Percentiles rank a stretch among this genome's conserved stretches.
phyloP scores from a whole-genome alignment of 2,113 vertebrate genomes.

The Regulus satrapa region DNA sequence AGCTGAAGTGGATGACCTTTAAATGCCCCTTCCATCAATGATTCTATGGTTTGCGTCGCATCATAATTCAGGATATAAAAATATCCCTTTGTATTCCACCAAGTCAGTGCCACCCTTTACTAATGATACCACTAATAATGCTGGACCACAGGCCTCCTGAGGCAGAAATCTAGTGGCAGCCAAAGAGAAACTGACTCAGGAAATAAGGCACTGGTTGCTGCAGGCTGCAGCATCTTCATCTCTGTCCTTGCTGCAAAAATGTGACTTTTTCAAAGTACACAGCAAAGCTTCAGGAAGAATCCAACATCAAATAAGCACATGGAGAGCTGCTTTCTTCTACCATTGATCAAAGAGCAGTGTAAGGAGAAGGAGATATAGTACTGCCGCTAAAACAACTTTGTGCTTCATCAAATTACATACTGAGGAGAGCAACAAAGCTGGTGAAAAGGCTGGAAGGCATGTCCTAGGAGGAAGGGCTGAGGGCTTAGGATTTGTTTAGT shows the following conservation, averaged over 20 bases:
- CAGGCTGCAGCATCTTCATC: background rate
- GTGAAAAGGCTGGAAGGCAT: background rate
- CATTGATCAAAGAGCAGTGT: background rate
- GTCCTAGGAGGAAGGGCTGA: background rate
- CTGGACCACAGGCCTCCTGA: background rate
- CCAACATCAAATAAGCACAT: background rate
- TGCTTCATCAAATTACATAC: background rate
- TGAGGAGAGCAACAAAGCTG: background rate
- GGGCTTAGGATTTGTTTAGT: background rate
- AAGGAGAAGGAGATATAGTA: background rate
- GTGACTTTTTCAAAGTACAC: background rate
- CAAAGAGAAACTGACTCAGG: background rate
- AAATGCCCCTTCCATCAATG: background rate
- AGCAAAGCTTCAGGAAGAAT: background rate
- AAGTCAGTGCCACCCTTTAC: background rate
- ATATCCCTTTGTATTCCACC: background rate
- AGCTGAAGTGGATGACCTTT: background rate
- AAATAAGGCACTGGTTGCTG: background rate
- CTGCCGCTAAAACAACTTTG: background rate
- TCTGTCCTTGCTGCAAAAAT: background rate
- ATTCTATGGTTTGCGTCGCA: background rate
- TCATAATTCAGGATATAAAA: background rate
- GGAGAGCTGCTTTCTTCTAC: background rate
- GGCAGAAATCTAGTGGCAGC: background rate
- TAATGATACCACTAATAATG: background rate